Base-by-base conservation (phyloP, 64 coral and sea anemone genomes). In the Pachyseris speciosa region DNA sequence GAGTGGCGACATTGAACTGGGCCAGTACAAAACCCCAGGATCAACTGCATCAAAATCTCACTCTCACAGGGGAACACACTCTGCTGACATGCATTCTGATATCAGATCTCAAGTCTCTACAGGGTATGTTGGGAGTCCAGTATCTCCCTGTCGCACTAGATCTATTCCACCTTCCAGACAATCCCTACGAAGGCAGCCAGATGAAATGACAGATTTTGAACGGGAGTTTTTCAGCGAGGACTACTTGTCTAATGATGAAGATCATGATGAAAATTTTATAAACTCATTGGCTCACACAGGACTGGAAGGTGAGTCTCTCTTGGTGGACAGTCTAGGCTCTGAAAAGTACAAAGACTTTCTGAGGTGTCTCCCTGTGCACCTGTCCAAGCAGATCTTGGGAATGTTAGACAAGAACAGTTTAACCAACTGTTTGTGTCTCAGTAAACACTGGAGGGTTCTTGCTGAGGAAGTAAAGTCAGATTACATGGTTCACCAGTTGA, bases 371-470 rank as follows among this genome's bases (percentile, higher is more conserved):
- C 96, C 96, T 57, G 96, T 98, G 19, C 96, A 98, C 60, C 79
- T 98, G 30, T 98, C 96, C 76, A 98, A 98, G 64, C 83, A n/a
- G 83, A 92, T 98, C 41, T 51, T 98, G 17, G 90, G 93, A 36
- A 69, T 95, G 83, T 55, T 95, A 32, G 96, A 98, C 57, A 95
- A 95, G 51, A 94, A 92, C 32, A 98, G 96, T 58, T 64, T 98
- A 20, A 95, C 93, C 78, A 98, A 98, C 72, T 98, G 96, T 63
- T 79, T 98, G 47, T 98, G 96, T 60, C 88, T 98, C 12, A 98
- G 93, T 86, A 98, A 95, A 67, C 96, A 98, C 47, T 98, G 96
- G 96, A 88, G 96, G 73, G 83, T 95, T 69, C 85, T 98, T 26
- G 75, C 92, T 20, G 96, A 98, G 48, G 96, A 95, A 78, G 96